Conservation (phyloP, 2,113 vertebrate genomes). For the Calidris pugnax region DNA sequence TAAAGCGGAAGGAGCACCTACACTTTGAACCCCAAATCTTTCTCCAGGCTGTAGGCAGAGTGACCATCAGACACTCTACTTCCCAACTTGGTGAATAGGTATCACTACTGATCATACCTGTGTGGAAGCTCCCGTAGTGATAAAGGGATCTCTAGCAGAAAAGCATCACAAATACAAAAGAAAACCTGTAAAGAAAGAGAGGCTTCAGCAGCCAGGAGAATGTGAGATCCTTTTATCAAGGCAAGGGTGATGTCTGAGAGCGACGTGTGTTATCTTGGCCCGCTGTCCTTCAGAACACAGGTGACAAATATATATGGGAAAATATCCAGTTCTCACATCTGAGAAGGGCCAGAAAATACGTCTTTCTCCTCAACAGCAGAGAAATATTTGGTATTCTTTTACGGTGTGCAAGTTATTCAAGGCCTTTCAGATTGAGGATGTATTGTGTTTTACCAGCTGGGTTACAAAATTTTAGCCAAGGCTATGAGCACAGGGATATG, state of each 20-base stretch:
- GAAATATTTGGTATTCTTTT: neutral
- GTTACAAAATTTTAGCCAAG: neutral
- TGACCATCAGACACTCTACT: neutral
- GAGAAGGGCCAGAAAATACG: neutral
- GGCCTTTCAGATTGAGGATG: neutral
- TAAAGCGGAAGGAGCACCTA: neutral
- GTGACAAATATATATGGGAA: neutral
- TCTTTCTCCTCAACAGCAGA: neutral
- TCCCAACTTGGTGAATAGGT: neutral
- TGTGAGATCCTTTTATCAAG: neutral
- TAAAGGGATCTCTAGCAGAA: neutral
- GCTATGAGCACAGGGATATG: neutral
- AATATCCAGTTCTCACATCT: neutral
- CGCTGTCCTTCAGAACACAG: neutral
- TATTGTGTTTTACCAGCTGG: neutral
- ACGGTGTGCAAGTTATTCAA: neutral
- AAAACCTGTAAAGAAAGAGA: neutral
- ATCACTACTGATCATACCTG: neutral
- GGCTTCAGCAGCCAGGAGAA: neutral
- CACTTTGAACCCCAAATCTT: neutral
- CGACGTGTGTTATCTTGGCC: neutral
- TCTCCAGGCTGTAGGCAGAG: neutral
- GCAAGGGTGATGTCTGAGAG: neutral
- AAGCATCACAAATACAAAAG: neutral
- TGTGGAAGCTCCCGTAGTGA: neutral